Evolutionary conservation across 2,113 vertebrate genomes (phyloP).

Genomic region (Notarius lentiginosus): DNA sequence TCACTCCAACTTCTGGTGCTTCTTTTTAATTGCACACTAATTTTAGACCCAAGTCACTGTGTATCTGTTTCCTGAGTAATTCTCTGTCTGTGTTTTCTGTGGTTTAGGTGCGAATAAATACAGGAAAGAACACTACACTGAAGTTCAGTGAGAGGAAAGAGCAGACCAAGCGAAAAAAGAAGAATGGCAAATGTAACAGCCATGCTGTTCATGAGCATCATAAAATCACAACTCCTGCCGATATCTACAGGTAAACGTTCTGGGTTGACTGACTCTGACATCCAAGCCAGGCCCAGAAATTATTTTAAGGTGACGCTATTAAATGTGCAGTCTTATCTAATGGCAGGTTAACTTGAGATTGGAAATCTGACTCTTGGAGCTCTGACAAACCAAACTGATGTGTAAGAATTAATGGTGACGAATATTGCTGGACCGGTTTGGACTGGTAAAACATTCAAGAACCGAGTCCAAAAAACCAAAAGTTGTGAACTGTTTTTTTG

Average conservation of each 20-base stretch:
- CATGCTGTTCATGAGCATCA: slow-evolving; percentile 80
- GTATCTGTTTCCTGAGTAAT: background rate
- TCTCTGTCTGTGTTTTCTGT: background rate
- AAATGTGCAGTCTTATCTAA: background rate
- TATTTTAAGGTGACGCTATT: background rate
- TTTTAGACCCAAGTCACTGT: background rate
- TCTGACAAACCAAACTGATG: background rate
- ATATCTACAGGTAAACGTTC: slow-evolving; percentile 84
- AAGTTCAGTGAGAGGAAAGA: slow-evolving; percentile 94
- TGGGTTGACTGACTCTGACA: background rate
- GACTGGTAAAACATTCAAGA: no score
- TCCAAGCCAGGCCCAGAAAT: background rate
- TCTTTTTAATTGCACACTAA: background rate
- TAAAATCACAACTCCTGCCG: slow-evolving; percentile 84
- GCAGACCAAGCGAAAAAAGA: slow-evolving; percentile 89
- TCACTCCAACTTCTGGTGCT: background rate
- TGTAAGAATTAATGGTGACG: background rate
- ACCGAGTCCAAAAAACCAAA: no score
- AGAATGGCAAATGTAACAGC: slow-evolving; percentile 80
- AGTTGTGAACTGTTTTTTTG: no score
- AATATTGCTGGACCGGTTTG: no score
- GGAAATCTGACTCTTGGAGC: background rate
- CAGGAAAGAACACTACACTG: slow-evolving; percentile 92
- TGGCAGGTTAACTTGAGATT: background rate
- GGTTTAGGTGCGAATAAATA: slow-evolving; percentile 94